phyloP scores from a whole-genome alignment of 2,888 invertebrate species.

The Aethes cnicana region DNA sequence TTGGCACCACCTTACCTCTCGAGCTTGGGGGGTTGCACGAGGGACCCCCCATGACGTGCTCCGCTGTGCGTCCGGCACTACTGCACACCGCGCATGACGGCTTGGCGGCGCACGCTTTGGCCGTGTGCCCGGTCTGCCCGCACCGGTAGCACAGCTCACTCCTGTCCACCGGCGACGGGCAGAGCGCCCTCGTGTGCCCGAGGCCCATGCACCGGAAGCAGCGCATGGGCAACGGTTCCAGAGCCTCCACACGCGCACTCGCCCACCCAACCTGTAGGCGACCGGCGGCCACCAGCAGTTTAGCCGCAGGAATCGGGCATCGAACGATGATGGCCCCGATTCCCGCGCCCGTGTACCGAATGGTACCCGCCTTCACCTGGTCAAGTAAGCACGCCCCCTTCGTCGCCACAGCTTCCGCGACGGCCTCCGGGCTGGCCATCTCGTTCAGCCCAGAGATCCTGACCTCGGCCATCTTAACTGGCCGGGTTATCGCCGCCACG shows the following conservation, averaged over 20 bases:
- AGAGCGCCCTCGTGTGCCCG: neutral
- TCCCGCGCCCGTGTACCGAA: neutral
- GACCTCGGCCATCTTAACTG: constrained; percentile 2
- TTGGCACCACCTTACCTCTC: too few species aligned
- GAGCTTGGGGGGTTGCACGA: neutral
- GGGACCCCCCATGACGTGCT: neutral
- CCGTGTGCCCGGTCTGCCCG: constrained; percentile 9
- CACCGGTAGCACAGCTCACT: constrained; percentile 24
- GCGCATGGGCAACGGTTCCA: neutral
- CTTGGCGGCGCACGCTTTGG: neutral
- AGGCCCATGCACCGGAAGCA: constrained; percentile 2
- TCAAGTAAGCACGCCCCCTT: neutral
- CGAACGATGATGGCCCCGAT: neutral
- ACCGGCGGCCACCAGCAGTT: neutral
- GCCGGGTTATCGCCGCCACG: neutral
- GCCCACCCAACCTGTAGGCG: constrained; percentile 7
- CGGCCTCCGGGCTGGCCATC: neutral
- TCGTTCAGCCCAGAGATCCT: constrained; percentile 3
- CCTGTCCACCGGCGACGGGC: constrained; percentile 9
- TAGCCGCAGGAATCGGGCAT: constrained; percentile 5
- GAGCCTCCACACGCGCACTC: neutral
- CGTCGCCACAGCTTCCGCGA: neutral
- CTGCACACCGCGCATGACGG: neutral
- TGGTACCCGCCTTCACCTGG: neutral
- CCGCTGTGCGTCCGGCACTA: neutral